Evolutionary conservation across 2,888 invertebrate species (phyloP), one percentile per base, ranked within the genome.

Genomic region (Phortica magna): DNA sequence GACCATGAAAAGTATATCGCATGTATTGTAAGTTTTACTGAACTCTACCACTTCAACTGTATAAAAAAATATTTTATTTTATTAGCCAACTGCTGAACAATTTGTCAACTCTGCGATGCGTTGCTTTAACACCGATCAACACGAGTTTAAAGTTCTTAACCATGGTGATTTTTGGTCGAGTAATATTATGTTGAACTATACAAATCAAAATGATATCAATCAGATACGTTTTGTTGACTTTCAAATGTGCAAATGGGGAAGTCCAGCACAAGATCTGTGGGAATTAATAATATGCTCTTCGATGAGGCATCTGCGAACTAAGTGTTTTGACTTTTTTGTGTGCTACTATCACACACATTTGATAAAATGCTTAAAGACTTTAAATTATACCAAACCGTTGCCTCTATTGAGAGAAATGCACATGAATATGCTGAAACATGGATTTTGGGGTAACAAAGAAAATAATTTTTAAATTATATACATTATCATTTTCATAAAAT

Each of bases 91-190:
- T 88, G 87, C 65, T 73, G 83, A 86, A 1, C 85, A 83, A 41
- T 77, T 91, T 19, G 88, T 90, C 4, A 88, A 91, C 76, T 84
- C 89, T 0, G 77, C 90, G 19, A 79, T 90, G 6, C 81, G 89
- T 74, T 82, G 83, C 76, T 88, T 85, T 7, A 82, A 80, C 41
- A 79, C 77, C 71, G 83, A 87, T 78, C 74, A 83, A 5, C 79
- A 85, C 71, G 89, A 89, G 41, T 90, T 90, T 73, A 91, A 90
- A 79, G 91, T 90, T 6, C 84, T 90, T 1, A 90, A 83, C 68
- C 92, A 91, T 76, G 91, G 91, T 6, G 91, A 91, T 74, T 88
- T 89, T 31, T 91, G 91, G 91, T 83, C 85, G 65, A 88, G 85
- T 48, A 91, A 91, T 57, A 89, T 91, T 0, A 90, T 91, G 89